phyloP scores from a whole-genome alignment of 2,797 vertebrate genomes.

The Dipus sagitta region DNA sequence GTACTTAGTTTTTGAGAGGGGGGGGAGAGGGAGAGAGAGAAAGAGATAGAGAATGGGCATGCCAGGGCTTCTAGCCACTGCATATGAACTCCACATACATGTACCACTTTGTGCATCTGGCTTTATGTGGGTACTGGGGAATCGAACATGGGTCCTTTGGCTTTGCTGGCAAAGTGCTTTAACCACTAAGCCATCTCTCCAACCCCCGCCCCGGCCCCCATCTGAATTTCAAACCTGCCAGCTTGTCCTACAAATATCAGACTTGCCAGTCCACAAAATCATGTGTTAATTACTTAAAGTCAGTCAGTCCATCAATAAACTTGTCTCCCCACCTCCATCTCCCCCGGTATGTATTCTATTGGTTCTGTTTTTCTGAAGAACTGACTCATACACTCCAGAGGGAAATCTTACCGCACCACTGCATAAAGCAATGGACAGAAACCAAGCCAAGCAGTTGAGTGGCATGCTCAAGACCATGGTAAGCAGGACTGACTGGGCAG shows the following conservation, averaged over 20 bases:
- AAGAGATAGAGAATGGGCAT: too few relatives aligned
- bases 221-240: constrained; percentile 20
- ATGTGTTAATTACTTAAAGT: not conserved
- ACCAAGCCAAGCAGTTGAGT: not conserved
- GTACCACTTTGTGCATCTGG: too few relatives aligned
- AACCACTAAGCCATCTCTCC: too few relatives aligned
- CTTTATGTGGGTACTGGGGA: too few relatives aligned
- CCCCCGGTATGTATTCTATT: not conserved
- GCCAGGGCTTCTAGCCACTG: too few relatives aligned
- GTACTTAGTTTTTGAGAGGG: too few relatives aligned
- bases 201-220: too few relatives aligned
- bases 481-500: not conserved
- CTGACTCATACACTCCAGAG: not conserved
- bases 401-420: not conserved
- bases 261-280: not conserved
- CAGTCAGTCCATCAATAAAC: not conserved
- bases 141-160: too few relatives aligned
- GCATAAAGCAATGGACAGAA: constrained; percentile 20
- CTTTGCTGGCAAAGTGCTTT: too few relatives aligned
- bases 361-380: constrained; percentile 27
- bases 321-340: too few relatives aligned
- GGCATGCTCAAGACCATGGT: not conserved
- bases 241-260: not conserved
- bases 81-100: too few relatives aligned
- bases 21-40: too few relatives aligned